These are phyloP conservation scores for Campylomormyrus numenius DNA, from an alignment of 2,113 vertebrate species.

Conservation along the genomic window DNA sequence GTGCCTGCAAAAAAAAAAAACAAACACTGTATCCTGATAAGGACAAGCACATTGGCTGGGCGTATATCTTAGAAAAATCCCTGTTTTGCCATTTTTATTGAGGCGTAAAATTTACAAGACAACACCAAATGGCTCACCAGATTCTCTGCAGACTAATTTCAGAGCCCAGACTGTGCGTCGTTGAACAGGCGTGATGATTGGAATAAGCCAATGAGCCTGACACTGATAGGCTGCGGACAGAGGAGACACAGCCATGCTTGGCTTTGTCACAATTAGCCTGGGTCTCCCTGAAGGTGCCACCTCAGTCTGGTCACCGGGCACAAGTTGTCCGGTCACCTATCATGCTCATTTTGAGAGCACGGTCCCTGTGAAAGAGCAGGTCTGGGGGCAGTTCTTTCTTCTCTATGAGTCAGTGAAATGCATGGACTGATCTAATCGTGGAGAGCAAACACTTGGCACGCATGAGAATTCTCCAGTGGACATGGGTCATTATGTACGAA, in stretches of 20 bases:
- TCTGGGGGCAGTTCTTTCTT: neutral
- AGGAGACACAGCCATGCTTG: neutral
- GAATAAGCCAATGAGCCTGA: neutral
- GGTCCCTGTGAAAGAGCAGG: neutral
- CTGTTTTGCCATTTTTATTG: neutral
- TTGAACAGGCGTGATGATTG: neutral
- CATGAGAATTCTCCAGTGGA: neutral
- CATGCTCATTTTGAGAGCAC: neutral
- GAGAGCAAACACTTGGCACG: neutral
- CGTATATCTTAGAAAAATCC: neutral
- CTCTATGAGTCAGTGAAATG: neutral
- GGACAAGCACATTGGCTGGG: neutral
- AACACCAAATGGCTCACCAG: neutral
- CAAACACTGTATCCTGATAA: neutral
- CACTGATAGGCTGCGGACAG: neutral
- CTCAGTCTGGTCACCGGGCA: neutral
- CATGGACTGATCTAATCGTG: neutral
- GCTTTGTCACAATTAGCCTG: neutral
- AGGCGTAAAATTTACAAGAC: neutral
- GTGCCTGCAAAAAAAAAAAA: neutral
- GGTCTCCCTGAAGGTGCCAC: neutral
- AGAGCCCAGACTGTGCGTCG: neutral
- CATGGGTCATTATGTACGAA: neutral
- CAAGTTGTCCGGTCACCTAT: neutral
- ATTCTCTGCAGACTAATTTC: neutral